These are phyloP conservation scores for Acanthochromis polyacanthus DNA, from an alignment of 2,113 vertebrate species.

Conservation along the genomic window DNA sequence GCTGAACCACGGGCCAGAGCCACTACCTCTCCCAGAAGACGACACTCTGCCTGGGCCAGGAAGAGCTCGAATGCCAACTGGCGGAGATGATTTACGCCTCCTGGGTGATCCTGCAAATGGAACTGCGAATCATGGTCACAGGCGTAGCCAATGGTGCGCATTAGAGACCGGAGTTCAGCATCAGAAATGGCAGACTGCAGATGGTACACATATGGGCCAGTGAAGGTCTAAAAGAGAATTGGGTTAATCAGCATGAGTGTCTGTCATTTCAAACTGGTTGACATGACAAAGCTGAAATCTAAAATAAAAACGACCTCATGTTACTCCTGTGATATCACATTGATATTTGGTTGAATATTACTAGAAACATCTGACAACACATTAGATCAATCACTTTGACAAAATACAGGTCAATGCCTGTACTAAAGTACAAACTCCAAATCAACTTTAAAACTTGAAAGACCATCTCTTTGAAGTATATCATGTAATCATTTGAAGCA, in stretches of 20 bases:
- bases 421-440: too few species aligned
- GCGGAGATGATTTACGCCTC: conserved; percentile 86
- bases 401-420: too few species aligned
- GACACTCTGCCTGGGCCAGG: conserved; percentile 94
- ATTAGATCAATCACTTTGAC: neutral
- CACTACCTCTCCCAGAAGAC: conserved; percentile 93
- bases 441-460: too few species aligned
- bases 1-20: conserved; percentile 92
- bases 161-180: conserved; percentile 89
- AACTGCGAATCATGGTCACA: conserved; percentile 89
- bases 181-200: conserved; percentile 93
- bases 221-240: conserved; percentile 90
- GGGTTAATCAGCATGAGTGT: conserved; percentile 5
- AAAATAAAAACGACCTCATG: neutral
- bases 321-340: neutral
- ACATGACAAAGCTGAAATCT: neutral
- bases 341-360: neutral
- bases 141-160: conserved; percentile 93
- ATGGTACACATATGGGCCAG: conserved; percentile 96
- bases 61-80: conserved; percentile 96
- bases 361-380: too few species aligned
- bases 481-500: too few species aligned
- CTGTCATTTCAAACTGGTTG: conserved; percentile 1
- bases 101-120: conserved; percentile 81
- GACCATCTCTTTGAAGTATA: too few species aligned